Evolutionary conservation across 2,797 vertebrate genomes (phyloP), one percentile per base, ranked within the genome.

Genomic region (Enteromius thamalakanensis): DNA sequence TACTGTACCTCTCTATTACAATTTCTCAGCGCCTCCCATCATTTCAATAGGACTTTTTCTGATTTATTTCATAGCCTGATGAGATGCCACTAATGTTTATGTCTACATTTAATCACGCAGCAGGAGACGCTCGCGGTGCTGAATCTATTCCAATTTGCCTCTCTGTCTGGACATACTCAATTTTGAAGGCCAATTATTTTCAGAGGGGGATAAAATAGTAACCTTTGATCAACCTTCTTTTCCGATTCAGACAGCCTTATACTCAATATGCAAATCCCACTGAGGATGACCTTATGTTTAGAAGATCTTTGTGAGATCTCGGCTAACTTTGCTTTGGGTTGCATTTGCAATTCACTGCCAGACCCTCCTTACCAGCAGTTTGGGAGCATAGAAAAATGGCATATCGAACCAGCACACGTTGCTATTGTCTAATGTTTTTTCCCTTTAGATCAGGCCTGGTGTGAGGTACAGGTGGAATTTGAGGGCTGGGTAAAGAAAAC

Each of bases 71-170:
- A 62, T 15, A 45, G 11, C 49, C 17, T 89, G 90, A 91, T 89
- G 88, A 77, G 86, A 80, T 51, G 51, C 47, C 1, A 82, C 85
- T 90, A 89, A 90, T 89, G 84, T 91, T 93, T 91, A 90, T 90
- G 90, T 87, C 87, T 81, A 76, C 77, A 84, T 84, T 91, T 92
- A 92, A 93, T 94, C 89, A 91, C 90, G 89, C 90, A 88, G 89
- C 85, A 77, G 84, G 88, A 90, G 84, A 65, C 2, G 49, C 81
- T 85, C 86, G 84, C 85, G 83, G 65, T 89, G 89, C 86, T 76
- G 83, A 87, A 89, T 94, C 90, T 90, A 90, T 90, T 91, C 90
- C 90, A 93, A 92, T 94, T 92, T 92, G 91, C 91, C 81, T 82
- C 82, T 76, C 68, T 75, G 81, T 85, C 87, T 90, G 89, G 90